Conservation (phyloP, 1,140 invertebrate species). For the Steinernema khuongi region DNA sequence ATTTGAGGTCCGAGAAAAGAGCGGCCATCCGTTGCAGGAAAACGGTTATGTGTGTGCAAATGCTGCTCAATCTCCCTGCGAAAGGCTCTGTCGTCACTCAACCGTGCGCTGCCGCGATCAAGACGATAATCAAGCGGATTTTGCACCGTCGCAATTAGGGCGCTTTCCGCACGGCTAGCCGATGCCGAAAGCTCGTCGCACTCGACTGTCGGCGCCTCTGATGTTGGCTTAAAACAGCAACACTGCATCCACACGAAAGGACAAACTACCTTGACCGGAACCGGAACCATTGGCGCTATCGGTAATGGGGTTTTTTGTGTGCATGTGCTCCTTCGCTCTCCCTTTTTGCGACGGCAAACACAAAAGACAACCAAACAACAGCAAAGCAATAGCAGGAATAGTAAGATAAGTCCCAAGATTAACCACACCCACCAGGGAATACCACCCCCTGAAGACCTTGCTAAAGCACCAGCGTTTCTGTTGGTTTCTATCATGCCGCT, state of each 20-base stretch:
- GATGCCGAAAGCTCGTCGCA: constrained; percentile 16
- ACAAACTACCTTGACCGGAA: background rate
- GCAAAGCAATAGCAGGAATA: background rate
- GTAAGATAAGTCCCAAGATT: background rate
- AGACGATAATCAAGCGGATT: background rate
- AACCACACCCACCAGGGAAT: background rate
- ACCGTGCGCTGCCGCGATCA: background rate
- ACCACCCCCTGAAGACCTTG: background rate
- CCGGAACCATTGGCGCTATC: background rate
- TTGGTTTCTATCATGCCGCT: background rate
- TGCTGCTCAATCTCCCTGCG: background rate
- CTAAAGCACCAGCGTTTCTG: background rate
- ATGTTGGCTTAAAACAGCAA: background rate
- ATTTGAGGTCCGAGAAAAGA: constrained; percentile 2
- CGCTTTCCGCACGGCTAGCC: background rate
- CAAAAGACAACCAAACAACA: background rate
- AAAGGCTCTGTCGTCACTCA: background rate
- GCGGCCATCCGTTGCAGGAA: background rate
- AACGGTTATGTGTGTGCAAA: constrained; percentile 7
- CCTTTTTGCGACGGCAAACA: background rate
- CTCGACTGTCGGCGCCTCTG: background rate
- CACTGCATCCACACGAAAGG: background rate
- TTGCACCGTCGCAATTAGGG: constrained; percentile 9
- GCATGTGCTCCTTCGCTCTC: background rate
- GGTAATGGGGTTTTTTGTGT: background rate